Evolutionary conservation across 2,888 invertebrate species (phyloP).

Genomic region (Syrista parreyssii): DNA sequence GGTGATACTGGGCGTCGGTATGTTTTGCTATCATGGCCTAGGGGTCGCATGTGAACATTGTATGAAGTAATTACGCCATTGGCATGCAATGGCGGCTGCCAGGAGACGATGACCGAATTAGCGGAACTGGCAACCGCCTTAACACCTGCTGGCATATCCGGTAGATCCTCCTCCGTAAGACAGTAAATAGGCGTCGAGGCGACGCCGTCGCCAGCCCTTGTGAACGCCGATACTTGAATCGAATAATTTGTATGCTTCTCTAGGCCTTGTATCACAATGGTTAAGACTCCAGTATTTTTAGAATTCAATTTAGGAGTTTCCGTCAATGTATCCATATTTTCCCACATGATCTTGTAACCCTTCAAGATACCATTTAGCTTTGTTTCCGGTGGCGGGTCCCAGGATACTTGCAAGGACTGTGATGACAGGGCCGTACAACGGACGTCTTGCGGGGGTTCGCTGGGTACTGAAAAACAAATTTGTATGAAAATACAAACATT

Average conservation of each 20-base stretch:
- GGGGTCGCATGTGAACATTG: constrained; percentile 57
- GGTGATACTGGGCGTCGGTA: constrained; percentile 53
- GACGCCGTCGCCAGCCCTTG: constrained; percentile 89
- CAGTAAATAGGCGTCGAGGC: constrained; percentile 86
- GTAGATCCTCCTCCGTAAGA: constrained; percentile 91
- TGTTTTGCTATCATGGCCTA: constrained; percentile 59
- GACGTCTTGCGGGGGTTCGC: constrained; percentile 84
- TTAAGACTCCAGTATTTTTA: constrained; percentile 77
- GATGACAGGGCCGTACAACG: constrained; percentile 85
- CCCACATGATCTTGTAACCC: constrained; percentile 81
- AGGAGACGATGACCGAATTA: constrained; percentile 87
- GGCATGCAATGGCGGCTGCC: constrained; percentile 86
- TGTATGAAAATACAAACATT: not conserved
- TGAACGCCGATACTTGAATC: constrained; percentile 89
- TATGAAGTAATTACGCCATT: constrained; percentile 75
- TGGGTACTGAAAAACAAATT: constrained; percentile 75
- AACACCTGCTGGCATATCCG: constrained; percentile 89
- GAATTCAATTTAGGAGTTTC: constrained; percentile 62
- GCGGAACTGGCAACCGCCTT: constrained; percentile 89
- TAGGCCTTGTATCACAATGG: constrained; percentile 80
- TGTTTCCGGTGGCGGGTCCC: constrained; percentile 84
- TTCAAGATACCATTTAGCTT: constrained; percentile 88
- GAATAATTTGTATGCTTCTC: constrained; percentile 93
- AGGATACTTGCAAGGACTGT: constrained; percentile 85
- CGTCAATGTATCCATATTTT: constrained; percentile 58